These are phyloP conservation scores for Atta cephalotes DNA, from an alignment of 1,140 invertebrate species.

Conservation along the genomic window DNA sequence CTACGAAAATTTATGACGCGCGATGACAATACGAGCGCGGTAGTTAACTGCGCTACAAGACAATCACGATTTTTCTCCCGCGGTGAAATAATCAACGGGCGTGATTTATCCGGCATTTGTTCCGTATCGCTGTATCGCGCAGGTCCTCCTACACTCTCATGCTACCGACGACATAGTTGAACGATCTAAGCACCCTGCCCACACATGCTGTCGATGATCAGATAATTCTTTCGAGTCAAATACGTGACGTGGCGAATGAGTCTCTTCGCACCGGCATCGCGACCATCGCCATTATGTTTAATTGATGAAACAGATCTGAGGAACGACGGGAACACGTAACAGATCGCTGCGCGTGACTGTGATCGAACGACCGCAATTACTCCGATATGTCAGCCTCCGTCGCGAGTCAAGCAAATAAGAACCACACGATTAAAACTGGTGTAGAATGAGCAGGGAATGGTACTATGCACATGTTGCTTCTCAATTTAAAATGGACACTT, in stretches of 20 bases:
- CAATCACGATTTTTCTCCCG: slow-evolving; percentile 36
- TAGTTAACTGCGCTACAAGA: slow-evolving; percentile 7
- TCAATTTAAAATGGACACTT: background rate
- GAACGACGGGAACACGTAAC: slow-evolving; percentile 26
- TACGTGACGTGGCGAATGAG: slow-evolving; percentile 10
- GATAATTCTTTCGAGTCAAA: slow-evolving; percentile 36
- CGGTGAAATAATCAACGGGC: slow-evolving; percentile 24
- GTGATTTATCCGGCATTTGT: slow-evolving; percentile 44
- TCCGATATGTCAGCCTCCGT: slow-evolving; percentile 4
- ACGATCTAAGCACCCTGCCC: background rate
- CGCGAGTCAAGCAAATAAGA: slow-evolving; percentile 15
- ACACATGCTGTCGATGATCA: background rate
- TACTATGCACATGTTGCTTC: background rate
- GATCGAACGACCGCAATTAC: slow-evolving; percentile 56
- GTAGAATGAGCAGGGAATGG: background rate
- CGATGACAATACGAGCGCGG: background rate
- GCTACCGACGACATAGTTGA: background rate
- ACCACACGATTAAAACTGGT: background rate
- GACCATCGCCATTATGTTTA: slow-evolving; percentile 34
- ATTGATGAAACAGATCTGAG: slow-evolving; percentile 35
- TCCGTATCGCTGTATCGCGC: background rate
- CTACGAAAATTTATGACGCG: background rate
- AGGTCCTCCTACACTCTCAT: slow-evolving; percentile 16
- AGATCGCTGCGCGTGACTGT: slow-evolving; percentile 34
- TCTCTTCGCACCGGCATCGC: slow-evolving; percentile 17